A percentile compares a stretch with the other conserved stretches of the same genome.
Conservation (phyloP, 2,113 vertebrate species). For the Smithornis capensis region DNA sequence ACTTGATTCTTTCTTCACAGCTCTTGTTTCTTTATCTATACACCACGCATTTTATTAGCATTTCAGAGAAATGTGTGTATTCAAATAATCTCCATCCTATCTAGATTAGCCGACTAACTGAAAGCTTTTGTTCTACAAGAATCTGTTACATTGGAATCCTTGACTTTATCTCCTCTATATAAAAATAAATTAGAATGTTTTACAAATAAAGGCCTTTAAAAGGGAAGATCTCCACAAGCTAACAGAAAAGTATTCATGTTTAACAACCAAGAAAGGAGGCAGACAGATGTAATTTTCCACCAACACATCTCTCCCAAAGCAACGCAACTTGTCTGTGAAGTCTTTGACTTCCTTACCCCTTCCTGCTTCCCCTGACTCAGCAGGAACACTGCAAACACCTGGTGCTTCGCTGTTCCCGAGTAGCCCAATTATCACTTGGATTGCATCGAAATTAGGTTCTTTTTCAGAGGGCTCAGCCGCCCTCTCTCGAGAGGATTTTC, state of each 20-base stretch:
- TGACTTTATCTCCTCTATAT: neutral
- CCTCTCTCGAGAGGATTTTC: slow-evolving; percentile 24
- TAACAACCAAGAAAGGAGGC: too few species aligned
- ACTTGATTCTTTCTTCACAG: neutral
- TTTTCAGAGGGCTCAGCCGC: slow-evolving; percentile 32
- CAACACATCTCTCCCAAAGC: neutral
- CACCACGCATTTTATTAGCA: neutral
- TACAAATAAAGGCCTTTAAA: neutral
- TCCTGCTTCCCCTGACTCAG: neutral
- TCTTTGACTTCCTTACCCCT: neutral
- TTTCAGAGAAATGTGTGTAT: neutral
- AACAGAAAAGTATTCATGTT: neutral
- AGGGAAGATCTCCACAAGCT: neutral
- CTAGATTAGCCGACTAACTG: neutral
- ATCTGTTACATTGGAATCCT: neutral
- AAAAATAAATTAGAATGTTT: neutral
- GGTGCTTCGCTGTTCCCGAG: neutral
- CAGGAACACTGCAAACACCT: slow-evolving; percentile 13
- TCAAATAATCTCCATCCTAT: neutral
- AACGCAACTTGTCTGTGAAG: neutral
- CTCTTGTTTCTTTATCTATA: neutral
- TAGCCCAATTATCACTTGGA: slow-evolving; percentile 32
- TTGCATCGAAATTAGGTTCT: slow-evolving; percentile 17
- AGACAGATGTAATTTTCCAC: neutral
- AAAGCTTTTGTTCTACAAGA: neutral